These are phyloP conservation scores for Erythrolamprus reginae DNA, from an alignment of 2,113 vertebrate genomes.

Conservation along the genomic window DNA sequence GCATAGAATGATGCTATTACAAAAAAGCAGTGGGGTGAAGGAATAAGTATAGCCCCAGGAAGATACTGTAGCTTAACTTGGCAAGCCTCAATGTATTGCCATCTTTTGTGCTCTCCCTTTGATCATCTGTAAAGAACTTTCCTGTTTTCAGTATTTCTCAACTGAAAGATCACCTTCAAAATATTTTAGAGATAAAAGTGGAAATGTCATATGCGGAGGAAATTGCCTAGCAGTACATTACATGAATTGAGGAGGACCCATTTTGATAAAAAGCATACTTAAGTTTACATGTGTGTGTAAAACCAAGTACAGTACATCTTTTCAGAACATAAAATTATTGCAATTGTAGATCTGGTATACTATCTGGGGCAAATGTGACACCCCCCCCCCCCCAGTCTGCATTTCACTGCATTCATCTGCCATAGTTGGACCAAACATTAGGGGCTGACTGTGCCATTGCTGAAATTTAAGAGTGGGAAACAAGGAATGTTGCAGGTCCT, in stretches of 20 bases:
- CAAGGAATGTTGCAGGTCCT: not conserved
- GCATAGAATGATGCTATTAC: not conserved
- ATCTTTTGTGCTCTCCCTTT: not conserved
- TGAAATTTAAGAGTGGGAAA: not conserved
- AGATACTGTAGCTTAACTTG: not conserved
- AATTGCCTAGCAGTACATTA: not conserved
- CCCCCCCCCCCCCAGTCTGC: too few species aligned
- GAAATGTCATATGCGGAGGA: not conserved
- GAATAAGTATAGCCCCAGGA: not conserved
- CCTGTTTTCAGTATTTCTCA: not conserved
- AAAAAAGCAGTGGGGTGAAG: not conserved
- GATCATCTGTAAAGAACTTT: not conserved
- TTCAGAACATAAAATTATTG: not conserved
- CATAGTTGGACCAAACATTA: not conserved
- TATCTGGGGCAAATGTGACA: not conserved
- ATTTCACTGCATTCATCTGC: not conserved
- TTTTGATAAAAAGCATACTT: not conserved
- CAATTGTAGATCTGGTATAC: not conserved
- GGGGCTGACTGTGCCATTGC: not conserved
- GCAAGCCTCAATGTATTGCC: not conserved
- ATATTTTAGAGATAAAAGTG: not conserved
- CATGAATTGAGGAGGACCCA: not conserved
- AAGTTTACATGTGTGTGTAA: not conserved
- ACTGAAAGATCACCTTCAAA: not conserved
- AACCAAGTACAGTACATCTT: not conserved